phyloP scores from a whole-genome alignment of 2,797 vertebrate species.

The Iguana delicatissima region DNA sequence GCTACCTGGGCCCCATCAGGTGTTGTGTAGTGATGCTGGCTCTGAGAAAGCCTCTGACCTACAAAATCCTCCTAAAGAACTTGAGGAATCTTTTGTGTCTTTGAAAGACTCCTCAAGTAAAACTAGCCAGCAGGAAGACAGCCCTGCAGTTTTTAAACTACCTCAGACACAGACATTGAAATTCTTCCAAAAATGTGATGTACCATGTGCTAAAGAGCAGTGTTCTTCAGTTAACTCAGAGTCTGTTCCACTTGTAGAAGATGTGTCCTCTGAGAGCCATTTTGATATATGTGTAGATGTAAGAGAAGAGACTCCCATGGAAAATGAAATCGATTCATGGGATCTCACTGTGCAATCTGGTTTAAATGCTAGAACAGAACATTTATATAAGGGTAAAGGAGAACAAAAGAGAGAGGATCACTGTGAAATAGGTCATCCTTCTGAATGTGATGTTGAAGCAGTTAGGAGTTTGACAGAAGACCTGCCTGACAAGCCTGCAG shows the following conservation, averaged over 20 bases:
- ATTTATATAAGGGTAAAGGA: conserved; percentile 58
- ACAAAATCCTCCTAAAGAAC: conserved; percentile 20
- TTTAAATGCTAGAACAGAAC: conserved; percentile 52
- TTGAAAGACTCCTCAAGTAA: conserved; percentile 60
- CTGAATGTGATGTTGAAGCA: conserved; percentile 38
- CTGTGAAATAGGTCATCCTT: conserved; percentile 9
- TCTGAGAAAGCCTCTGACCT: conserved; percentile 37
- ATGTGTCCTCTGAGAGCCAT: conserved; percentile 48
- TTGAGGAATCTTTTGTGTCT: conserved; percentile 24
- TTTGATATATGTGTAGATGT: conserved; percentile 63
- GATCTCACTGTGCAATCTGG: conserved; percentile 56
- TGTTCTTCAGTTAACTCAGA: conserved; percentile 42
- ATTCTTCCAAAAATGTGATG: conserved; percentile 60
- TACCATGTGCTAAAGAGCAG: conserved; percentile 32
- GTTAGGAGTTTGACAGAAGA: conserved; percentile 70
- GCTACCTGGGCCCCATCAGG: conserved; percentile 43
- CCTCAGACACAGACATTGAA: conserved; percentile 60
- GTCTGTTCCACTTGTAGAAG: conserved; percentile 10
- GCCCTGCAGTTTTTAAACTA: conserved; percentile 60
- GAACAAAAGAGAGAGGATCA: conserved; percentile 40
- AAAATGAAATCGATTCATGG: conserved; percentile 58
- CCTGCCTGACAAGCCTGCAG: conserved; percentile 45
- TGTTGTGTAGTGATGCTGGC: not conserved
- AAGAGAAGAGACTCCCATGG: conserved; percentile 63
- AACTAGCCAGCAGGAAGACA: conserved; percentile 34